Evolutionary conservation across 2,797 vertebrate species (phyloP).

Genomic region (Galaxias olidus): DNA sequence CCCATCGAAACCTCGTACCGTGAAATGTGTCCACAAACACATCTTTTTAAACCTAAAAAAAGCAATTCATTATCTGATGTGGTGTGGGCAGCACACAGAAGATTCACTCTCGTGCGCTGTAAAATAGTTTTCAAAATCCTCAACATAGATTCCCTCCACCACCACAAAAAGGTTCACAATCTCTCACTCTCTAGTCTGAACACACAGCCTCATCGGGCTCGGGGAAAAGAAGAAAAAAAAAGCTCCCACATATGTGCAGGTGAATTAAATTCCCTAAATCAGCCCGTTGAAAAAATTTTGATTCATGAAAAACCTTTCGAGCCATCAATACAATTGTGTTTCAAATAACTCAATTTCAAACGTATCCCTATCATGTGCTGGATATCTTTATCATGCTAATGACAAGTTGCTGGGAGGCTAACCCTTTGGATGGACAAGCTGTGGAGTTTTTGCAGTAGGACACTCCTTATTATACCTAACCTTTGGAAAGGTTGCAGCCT

Average conservation of each 20-base stretch:
- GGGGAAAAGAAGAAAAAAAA: conserved; percentile 13
- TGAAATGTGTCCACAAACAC: conserved; percentile 9
- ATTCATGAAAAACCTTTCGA: conserved; percentile 56
- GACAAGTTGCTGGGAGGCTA: conserved; percentile 31
- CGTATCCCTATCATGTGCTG: conserved; percentile 11
- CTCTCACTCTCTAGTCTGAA: conserved; percentile 27
- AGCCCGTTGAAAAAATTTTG: conserved; percentile 43
- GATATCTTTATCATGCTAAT: conserved; percentile 47
- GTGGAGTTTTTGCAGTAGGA: conserved; percentile 38
- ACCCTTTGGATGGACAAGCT: conserved; percentile 31
- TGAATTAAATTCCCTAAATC: conserved; percentile 59
- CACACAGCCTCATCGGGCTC: conserved; percentile 21
- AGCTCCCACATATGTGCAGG: conserved; percentile 52
- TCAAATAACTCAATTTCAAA: conserved; percentile 49
- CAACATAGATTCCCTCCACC: neutral
- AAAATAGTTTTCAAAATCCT: neutral
- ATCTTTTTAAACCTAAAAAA: too few relatives aligned
- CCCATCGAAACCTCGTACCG: conserved; percentile 26
- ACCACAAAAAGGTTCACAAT: too few relatives aligned
- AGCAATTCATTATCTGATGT: too few relatives aligned
- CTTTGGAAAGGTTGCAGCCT: conserved; percentile 68
- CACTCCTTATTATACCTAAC: conserved; percentile 58
- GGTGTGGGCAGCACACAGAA: too few relatives aligned
- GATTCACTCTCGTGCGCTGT: too few relatives aligned
- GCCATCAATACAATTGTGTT: conserved; percentile 56